Base-by-base conservation (phyloP, 1,140 invertebrate species). In the Ooceraea biroi region DNA sequence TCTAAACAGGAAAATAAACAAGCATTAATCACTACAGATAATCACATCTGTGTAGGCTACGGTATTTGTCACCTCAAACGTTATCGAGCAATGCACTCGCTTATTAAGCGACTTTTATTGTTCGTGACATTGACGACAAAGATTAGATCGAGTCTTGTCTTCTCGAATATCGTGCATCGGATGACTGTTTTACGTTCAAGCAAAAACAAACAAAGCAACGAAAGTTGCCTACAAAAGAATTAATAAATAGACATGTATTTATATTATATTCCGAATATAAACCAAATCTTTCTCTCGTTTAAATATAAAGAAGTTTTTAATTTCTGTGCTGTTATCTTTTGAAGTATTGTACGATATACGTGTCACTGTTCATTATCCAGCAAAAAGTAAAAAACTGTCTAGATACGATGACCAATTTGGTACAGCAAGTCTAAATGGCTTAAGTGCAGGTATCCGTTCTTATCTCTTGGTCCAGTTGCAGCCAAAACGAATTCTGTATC, bases 401-500 rank as follows among this genome's bases (percentile, higher is more conserved):
- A 44, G 50, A 71, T 58, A 46, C 22, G 10, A 78, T 25, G 30
- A 22, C 48, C 36, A 27, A 30, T 80, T 50, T 30, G 25, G 25
- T 55, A 63, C 76, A 30, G 65, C 57, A 57, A 80, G 50, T 71
- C 61, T 69, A 80, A 80, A 60, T 80, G 76, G 48, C 65, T 80
- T 83, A 68, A 73, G 73, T 87, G 83, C 85, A 84, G 86, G 85
- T 87, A 87, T 87, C 86, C 68, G 50, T 41, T 36, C 44, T 88
- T 88, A 88, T 87, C 86, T 88, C 48, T 57, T 80, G 60, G 86
- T 88, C 73, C 83, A 88, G 85, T 61, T 71, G 55, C 58, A 41
- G 77, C 69, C 78, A 78, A 77, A 80, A 68, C 71, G 74, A 85
- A 78, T 72, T 71, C 71, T 80, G 57, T 88, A 88, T 88, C 83